phyloP scores from a whole-genome alignment of 2,113 vertebrate species.

The Melanerpes formicivorus region DNA sequence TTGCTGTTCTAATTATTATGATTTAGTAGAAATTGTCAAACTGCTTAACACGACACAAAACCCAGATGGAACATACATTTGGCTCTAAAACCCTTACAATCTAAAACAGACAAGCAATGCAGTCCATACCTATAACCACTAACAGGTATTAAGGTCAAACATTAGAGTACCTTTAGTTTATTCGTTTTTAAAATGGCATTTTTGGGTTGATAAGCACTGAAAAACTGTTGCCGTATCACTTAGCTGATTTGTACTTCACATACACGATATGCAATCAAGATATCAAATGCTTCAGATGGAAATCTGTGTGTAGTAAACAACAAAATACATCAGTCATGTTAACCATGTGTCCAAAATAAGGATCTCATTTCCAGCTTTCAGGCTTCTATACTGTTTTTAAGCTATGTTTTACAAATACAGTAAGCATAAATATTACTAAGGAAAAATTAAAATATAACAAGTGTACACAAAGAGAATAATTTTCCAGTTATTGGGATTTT shows the following conservation, averaged over 20 bases:
- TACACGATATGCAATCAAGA: background rate
- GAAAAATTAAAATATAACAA: conserved; percentile 12
- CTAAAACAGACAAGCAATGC: background rate
- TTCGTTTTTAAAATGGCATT: background rate
- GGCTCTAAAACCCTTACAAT: background rate
- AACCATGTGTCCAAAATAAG: background rate
- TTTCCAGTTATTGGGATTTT: background rate
- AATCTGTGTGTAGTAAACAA: conserved; percentile 5
- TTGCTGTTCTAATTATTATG: background rate
- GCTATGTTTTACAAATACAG: background rate
- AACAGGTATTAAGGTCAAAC: background rate
- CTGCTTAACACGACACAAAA: conserved; percentile 7
- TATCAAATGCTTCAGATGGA: conserved; percentile 1
- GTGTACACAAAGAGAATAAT: background rate
- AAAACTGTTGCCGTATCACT: background rate
- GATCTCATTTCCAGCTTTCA: conserved; percentile 23
- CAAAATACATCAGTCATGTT: conserved; percentile 8
- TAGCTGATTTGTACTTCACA: background rate
- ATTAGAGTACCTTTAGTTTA: background rate
- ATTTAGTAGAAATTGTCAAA: conserved; percentile 1
- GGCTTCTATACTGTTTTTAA: background rate
- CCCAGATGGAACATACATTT: background rate
- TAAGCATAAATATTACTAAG: background rate
- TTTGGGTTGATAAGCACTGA: background rate
- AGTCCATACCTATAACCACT: background rate